phyloP scores from a whole-genome alignment of 64 coral and sea anemone genomes.

The Montipora capricornis region DNA sequence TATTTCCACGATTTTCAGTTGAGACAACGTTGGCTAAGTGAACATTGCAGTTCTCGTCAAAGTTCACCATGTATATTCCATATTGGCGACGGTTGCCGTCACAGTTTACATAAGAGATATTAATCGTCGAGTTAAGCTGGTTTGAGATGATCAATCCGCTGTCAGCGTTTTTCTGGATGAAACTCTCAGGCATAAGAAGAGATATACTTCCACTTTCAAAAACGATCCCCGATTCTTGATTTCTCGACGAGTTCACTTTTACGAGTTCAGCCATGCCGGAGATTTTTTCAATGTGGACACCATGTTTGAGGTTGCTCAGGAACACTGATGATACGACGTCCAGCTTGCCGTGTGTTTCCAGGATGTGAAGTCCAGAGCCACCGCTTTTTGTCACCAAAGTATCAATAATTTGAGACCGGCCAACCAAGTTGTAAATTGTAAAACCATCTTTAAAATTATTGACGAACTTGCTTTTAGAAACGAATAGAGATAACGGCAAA shows the following conservation, averaged over 20 bases:
- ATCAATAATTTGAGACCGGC: not conserved
- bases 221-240: conserved; percentile 19
- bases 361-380: not conserved
- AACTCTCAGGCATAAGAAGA: not conserved
- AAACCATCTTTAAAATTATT: not conserved
- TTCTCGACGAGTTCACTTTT: not conserved
- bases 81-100: not conserved
- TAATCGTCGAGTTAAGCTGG: conserved; percentile 27
- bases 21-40: not conserved
- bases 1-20: not conserved
- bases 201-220: not conserved
- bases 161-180: not conserved
- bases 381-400: not conserved
- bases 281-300: not conserved
- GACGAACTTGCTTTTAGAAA: not conserved
- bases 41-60: not conserved
- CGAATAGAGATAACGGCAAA: not conserved
- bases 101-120: not conserved
- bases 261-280: not conserved
- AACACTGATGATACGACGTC: not conserved
- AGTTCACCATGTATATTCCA: not conserved
- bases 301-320: not conserved
- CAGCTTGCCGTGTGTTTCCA: not conserved
- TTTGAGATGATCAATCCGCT: not conserved
- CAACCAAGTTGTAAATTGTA: not conserved